phyloP scores from a whole-genome alignment of 2,888 invertebrate genomes.

The Sepiola atlantica region DNA sequence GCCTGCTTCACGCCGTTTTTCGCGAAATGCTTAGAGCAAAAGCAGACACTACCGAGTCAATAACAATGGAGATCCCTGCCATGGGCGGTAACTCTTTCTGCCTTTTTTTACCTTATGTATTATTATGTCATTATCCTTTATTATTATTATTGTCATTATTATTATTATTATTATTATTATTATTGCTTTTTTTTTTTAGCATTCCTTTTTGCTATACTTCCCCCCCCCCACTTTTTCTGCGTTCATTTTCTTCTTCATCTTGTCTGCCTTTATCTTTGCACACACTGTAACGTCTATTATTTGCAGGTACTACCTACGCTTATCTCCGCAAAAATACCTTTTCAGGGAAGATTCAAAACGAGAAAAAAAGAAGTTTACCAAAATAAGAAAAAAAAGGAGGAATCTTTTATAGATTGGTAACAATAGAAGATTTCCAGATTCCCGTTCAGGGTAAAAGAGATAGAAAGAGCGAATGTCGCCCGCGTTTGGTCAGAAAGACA shows the following conservation, averaged over 20 bases:
- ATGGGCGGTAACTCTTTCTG: background rate
- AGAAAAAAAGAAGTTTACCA: background rate
- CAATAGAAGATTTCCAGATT: background rate
- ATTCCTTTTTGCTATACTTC: background rate
- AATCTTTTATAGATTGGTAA: background rate
- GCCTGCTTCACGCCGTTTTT: background rate
- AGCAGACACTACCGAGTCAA: background rate
- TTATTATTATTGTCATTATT: background rate
- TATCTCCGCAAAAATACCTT: background rate
- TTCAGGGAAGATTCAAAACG: background rate
- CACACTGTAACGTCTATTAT: background rate
- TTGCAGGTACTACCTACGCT: slow-evolving; percentile 9
- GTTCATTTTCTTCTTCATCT: background rate
- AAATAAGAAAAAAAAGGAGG: background rate
- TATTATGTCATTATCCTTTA: background rate
- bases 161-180: background rate
- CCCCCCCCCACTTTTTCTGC: background rate
- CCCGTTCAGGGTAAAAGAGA: background rate
- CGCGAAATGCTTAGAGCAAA: background rate
- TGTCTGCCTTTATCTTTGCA: background rate
- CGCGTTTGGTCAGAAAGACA: background rate
- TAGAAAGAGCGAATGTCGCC: background rate
- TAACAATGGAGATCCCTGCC: background rate
- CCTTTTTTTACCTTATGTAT: background rate
- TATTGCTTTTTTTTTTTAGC: background rate